Conservation (phyloP, 2,797 vertebrate genomes). For the Cacajao melanocephalus region DNA sequence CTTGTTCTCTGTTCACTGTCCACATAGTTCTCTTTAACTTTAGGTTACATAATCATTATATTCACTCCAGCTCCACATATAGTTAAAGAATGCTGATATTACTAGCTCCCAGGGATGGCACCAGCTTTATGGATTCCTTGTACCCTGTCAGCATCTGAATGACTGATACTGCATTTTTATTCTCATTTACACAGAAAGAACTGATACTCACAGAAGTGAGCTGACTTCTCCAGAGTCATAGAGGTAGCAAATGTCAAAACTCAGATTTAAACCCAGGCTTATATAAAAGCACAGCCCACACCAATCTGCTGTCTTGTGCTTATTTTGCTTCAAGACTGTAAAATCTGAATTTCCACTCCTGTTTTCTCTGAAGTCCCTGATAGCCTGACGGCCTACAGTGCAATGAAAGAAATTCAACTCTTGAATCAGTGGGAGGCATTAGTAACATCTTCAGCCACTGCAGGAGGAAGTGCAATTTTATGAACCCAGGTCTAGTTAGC, state of each 20-base stretch:
- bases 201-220: not conserved
- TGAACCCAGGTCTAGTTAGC: constrained; percentile 53
- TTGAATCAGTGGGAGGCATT: constrained; percentile 33
- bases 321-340: not conserved
- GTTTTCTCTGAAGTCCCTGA: constrained; percentile 54
- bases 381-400: constrained; percentile 4
- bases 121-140: not conserved
- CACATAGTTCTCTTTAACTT: not conserved
- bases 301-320: not conserved
- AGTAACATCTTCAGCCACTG: constrained; percentile 39
- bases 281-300: not conserved
- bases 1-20: not conserved
- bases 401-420: constrained; percentile 39
- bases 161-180: not conserved
- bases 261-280: not conserved
- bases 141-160: not conserved
- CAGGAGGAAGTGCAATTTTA: constrained; percentile 54
- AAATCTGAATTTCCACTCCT: not conserved
- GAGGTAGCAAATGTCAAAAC: not conserved
- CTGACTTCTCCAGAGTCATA: not conserved
- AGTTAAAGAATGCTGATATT: not conserved
- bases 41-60: not conserved
- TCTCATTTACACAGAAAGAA: not conserved
- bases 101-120: not conserved
- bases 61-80: not conserved